Conservation (phyloP, 2,113 vertebrate genomes). For the Thunnus thynnus region DNA sequence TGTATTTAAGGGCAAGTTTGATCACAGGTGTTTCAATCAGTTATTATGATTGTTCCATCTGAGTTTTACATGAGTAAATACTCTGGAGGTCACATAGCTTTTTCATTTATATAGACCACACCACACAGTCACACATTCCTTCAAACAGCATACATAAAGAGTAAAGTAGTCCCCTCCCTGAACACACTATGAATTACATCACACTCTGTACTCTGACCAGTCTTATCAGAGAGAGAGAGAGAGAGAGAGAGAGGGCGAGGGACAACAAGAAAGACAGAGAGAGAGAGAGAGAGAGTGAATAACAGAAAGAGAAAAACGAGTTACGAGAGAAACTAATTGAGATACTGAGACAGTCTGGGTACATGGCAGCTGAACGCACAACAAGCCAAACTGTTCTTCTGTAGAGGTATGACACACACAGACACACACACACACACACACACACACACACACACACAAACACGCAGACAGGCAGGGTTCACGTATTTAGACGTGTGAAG, state of each 20-base stretch:
- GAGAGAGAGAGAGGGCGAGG: not conserved
- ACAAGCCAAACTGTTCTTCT: not conserved
- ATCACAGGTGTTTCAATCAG: no score
- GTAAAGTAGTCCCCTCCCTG: constrained; percentile 49
- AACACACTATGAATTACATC: constrained; percentile 54
- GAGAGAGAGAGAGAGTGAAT: not conserved
- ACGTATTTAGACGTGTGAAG: not conserved
- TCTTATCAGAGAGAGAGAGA: constrained; percentile 55
- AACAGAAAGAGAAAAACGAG: not conserved
- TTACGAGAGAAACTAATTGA: not conserved
- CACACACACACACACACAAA: not conserved
- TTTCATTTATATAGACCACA: no score
- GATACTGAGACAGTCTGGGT: not conserved
- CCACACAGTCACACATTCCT: constrained; percentile 37
- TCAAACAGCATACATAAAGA: constrained; percentile 8
- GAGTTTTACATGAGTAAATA: no score
- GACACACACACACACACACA: constrained; percentile 30
- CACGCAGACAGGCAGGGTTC: no score
- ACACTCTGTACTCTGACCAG: constrained; percentile 68
- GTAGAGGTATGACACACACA: constrained; percentile 62
- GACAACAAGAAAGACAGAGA: not conserved
- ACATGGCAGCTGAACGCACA: constrained; percentile 39
- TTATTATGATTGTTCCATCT: no score
- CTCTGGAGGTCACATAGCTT: no score
- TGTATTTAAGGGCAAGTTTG: no score